Percentiles rank a stretch among this genome's conserved stretches.
These are phyloP conservation scores for Anagrus nilaparvatae DNA, from an alignment of 1,140 invertebrate genomes.

Conservation along the genomic window DNA sequence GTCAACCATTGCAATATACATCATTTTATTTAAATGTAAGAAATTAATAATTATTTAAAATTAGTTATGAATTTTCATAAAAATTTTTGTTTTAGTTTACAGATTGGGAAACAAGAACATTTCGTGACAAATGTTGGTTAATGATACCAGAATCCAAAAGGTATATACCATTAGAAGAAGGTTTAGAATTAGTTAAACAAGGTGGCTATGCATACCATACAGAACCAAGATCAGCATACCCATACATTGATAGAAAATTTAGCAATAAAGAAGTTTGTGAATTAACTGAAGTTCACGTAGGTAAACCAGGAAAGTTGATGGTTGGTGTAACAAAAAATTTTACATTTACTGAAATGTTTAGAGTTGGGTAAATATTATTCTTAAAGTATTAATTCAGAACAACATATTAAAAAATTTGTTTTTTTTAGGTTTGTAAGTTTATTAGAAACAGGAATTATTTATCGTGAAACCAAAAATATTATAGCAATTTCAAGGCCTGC, in stretches of 20 bases:
- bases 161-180: conserved; percentile 11
- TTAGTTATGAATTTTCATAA: no score
- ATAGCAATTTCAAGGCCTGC: no score
- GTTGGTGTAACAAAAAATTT: conserved; percentile 12
- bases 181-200: conserved; percentile 8
- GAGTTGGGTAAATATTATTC: conserved; percentile 14
- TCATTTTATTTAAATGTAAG: background rate
- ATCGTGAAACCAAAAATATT: no score
- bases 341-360: conserved; percentile 16
- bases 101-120: no score
- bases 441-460: no score
- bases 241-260: conserved; percentile 16
- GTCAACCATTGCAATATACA: background rate
- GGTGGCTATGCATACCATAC: conserved; percentile 17
- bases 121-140: no score
- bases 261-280: conserved; percentile 17
- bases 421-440: no score
- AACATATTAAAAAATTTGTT: no score
- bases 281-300: conserved; percentile 16
- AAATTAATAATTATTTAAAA: no score
- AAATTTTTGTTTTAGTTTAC: no score
- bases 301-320: conserved; percentile 7
- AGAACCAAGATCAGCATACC: conserved; percentile 14
- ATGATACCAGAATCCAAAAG: conserved; percentile 12
- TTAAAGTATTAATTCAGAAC: no score